Percentiles rank a stretch among this genome's conserved stretches.
These are phyloP conservation scores for Chymomyza fuscimana DNA, from an alignment of 2,888 invertebrate species.

Conservation along the genomic window DNA sequence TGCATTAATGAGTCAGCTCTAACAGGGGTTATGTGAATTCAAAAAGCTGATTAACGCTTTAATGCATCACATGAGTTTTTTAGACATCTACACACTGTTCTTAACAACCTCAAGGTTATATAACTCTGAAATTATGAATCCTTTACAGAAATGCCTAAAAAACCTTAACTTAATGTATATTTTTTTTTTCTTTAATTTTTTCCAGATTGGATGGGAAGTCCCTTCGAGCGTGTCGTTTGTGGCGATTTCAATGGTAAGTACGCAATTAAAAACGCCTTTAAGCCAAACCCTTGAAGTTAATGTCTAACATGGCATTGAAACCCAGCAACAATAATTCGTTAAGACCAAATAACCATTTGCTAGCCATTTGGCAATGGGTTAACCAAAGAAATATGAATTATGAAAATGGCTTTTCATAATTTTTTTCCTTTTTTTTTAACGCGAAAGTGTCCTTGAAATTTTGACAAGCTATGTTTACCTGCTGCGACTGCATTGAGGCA, in stretches of 20 bases:
- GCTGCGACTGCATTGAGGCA: constrained; percentile 29
- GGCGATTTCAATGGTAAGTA: constrained; percentile 94
- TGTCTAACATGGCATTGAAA: constrained; percentile 59
- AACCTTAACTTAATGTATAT: neutral
- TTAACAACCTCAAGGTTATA: constrained; percentile 43
- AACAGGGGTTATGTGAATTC: no score
- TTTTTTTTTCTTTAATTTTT: constrained; percentile 69
- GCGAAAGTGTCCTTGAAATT: constrained; percentile 51
- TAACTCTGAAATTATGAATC: constrained; percentile 12
- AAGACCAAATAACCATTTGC: neutral
- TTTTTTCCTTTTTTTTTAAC: constrained; percentile 44
- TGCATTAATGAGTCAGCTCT: no score
- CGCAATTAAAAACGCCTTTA: constrained; percentile 31
- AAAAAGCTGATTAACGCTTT: neutral
- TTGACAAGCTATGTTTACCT: constrained; percentile 42
- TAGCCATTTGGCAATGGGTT: constrained; percentile 54
- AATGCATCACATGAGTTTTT: neutral
- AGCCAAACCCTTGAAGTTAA: constrained; percentile 48
- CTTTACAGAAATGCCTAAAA: constrained; percentile 9
- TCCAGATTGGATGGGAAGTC: constrained; percentile 96
- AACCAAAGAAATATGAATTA: constrained; percentile 55
- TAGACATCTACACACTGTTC: neutral
- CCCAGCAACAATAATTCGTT: neutral
- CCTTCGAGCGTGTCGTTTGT: constrained; percentile 96
- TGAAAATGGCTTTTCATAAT: constrained; percentile 27